Evolutionary conservation across 2,797 vertebrate genomes (phyloP), one percentile per base, ranked within the genome.

Genomic region (Salmo trutta): DNA sequence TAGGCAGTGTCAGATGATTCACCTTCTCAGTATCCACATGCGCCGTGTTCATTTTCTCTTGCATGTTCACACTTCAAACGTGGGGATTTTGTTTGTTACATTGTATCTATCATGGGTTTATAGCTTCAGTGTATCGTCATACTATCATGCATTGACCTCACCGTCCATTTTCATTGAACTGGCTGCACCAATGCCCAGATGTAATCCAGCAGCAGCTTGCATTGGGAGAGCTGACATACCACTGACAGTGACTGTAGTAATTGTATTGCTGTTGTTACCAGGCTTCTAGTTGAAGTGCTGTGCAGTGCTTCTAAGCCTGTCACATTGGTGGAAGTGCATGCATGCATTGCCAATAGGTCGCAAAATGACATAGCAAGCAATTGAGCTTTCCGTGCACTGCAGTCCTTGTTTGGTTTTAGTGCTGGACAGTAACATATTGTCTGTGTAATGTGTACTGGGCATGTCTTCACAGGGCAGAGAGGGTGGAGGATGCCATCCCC

Each of bases 401-500:
- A 67, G 33, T 33, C 27, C 65, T 15, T 31, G 65, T 16, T 16
- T 31, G 29, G 15, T 67, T 24, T 47, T 47, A 47, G 59, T 8
- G 59, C 59, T 24, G 59, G 59, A 62, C 59, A 62, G 59, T 62
- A 62, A 24, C 59, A 62, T n/a, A 62, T 21, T 62, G 70, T 51
- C 3, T 73, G 27, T 4, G 19, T 53, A 31, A 66, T 65, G 27
- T 74, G 59, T 72, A 16, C 15, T n/a, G 70, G 64, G 73, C 31
- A 56, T 73, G 66, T 41, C 21, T 41, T 21, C 75, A 73, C 59
- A 82, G 74, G 36, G 74, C 7, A 16, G 24, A 19, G 14, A n/a
- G 82, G 56, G 77, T 76, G 54, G 70, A 86, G 51, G 10, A 31
- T 52, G 86, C 83, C 86, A 86, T 92, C 95, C 89, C 95, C 95